Base-by-base conservation (phyloP, 2,888 invertebrate species). In the Crematogaster levior region DNA sequence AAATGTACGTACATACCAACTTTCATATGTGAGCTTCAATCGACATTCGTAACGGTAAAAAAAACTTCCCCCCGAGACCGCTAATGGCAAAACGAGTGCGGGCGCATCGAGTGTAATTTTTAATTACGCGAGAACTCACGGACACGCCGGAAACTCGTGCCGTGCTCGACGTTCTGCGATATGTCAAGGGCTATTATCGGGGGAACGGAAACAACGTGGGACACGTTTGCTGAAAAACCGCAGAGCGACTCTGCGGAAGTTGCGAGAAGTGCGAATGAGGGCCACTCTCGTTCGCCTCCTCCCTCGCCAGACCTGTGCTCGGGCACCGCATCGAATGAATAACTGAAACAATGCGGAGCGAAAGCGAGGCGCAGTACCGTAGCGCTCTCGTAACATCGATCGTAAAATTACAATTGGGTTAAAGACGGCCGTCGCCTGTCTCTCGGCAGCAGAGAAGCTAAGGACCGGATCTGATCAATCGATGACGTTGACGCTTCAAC, bases 261-360 rank as follows among this genome's bases (percentile, higher is more conserved):
- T 60, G 72, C 58, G 60, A 81, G 81, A 56, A 61, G 40, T 61
- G 51, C 43, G 63, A 75, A 75, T 53, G 66, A 56, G 66, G 56
- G 56, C 77, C n/a, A 77, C 77, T 77, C 56, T 56, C 56, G 43
- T 43, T 24, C 24, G 70, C 15, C 24, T 43, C 15, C 40, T 15
- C 63, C 37, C 53, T 65, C 48, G 46, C 15, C 65, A 53, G 43
- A 6, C 30, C 15, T 40, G 24, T 30, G 70, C 51, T 40, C 53
- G 53, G 65, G 37, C 77, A 65, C 75, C 63, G 56, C 63, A 65
- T 81, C 81, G 56, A 75, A 77, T 65, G 77, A 65, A 75, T 75
- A 81, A 81, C 77, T 81, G 65, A 65, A 81, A 81, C 53, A 81
- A 56, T 65, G 81, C 72, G 77, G 73, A 77, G 56, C 77, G 72